Evolutionary conservation across 2,888 invertebrate genomes (phyloP).

Genomic region (Agrotis puta): DNA sequence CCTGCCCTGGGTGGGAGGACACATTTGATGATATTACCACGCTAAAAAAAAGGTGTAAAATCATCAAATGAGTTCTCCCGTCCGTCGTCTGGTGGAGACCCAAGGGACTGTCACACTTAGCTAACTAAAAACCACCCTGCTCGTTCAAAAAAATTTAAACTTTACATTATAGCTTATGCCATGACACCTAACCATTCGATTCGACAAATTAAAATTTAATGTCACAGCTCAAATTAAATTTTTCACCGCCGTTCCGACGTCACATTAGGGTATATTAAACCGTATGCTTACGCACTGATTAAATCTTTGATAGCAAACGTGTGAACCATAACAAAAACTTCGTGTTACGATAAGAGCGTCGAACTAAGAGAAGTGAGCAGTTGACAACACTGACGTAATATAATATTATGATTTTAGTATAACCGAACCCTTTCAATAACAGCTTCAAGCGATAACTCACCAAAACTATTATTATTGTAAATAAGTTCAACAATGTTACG

Average conservation of each 20-base stretch:
- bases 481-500: neutral
- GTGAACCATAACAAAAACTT: constrained; percentile 48
- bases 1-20: no score
- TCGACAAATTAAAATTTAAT: neutral
- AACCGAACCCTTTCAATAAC: constrained; percentile 50
- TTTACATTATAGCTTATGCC: neutral
- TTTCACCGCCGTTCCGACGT: constrained; percentile 5
- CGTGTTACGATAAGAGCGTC: constrained; percentile 21
- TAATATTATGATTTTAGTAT: constrained; percentile 53
- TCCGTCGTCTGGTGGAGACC: no score
- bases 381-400: constrained; percentile 53
- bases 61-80: no score
- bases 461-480: constrained; percentile 29
- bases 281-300: constrained; percentile 26
- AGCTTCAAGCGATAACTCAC: constrained; percentile 41
- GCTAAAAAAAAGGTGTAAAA: no score
- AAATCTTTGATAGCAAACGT: constrained; percentile 47
- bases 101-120: no score
- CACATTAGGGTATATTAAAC: constrained; percentile 11
- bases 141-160: no score
- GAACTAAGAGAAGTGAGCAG: constrained; percentile 22
- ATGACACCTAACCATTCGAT: neutral
- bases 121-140: no score
- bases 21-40: no score
- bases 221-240: neutral